A percentile compares a stretch with the other conserved stretches of the same genome.
Evolutionary conservation across 2,888 invertebrate species (phyloP).

Genomic region (Limenitis camilla): DNA sequence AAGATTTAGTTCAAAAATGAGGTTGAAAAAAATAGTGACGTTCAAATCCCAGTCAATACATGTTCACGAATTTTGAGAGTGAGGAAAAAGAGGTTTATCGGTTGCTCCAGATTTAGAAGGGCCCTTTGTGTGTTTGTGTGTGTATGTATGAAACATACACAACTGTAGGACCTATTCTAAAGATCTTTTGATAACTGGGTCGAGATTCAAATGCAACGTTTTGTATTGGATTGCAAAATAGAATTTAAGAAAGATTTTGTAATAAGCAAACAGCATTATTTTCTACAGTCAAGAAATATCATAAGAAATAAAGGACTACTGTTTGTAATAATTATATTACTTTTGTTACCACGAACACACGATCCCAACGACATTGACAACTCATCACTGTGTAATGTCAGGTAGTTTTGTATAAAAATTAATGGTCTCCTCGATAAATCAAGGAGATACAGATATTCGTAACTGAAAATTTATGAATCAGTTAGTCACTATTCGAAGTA

Average conservation of each 20-base stretch:
- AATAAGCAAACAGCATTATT: no score
- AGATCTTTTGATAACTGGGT: slow-evolving; percentile 8
- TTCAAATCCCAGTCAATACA: slow-evolving; percentile 1
- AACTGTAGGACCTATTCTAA: slow-evolving; percentile 6
- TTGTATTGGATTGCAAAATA: background rate
- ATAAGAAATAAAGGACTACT: no score
- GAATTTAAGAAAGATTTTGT: no score
- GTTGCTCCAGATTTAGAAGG: slow-evolving; percentile 13
- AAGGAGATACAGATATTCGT: no score
- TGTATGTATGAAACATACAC: background rate
- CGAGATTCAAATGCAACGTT: slow-evolving; percentile 9
- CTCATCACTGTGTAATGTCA: no score
- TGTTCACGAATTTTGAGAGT: slow-evolving; percentile 4
- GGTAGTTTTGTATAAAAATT: no score
- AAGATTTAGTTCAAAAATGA: background rate
- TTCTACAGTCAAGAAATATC: background rate
- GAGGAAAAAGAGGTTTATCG: slow-evolving; percentile 5
- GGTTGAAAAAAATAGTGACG: background rate
- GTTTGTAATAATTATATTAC: no score
- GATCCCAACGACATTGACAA: no score
- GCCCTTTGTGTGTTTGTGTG: slow-evolving; percentile 3
- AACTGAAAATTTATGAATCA: no score
- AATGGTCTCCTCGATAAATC: no score
- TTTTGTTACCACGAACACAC: no score
- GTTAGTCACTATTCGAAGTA: no score